Percentiles rank a stretch among this genome's conserved stretches.
phyloP scores from a whole-genome alignment of 2,113 vertebrate genomes.

The Anser brachyrhynchus region DNA sequence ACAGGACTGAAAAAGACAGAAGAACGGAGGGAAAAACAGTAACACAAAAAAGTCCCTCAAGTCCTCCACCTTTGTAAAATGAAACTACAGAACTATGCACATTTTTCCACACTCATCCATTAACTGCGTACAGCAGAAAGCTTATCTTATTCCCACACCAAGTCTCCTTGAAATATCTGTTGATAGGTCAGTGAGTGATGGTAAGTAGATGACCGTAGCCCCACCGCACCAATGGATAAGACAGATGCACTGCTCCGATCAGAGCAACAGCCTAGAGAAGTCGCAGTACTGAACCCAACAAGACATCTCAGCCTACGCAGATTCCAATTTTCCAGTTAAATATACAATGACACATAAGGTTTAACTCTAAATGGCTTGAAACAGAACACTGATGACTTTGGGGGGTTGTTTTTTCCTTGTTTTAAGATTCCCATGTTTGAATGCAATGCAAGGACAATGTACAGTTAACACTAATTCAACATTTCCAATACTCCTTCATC shows the following conservation, averaged over 20 bases:
- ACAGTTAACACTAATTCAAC: background rate
- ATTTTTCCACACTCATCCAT: background rate
- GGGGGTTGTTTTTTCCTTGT: background rate
- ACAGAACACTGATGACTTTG: background rate
- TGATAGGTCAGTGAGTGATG: background rate
- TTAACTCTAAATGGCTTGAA: background rate
- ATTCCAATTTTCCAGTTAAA: background rate
- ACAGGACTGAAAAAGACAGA: background rate
- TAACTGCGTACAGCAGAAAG: background rate
- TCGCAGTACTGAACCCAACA: background rate
- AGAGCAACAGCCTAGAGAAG: background rate
- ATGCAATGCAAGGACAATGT: background rate
- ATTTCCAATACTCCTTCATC: background rate
- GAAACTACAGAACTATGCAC: background rate
- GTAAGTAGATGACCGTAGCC: background rate
- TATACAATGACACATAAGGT: background rate
- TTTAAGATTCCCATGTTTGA: background rate
- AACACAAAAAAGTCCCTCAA: background rate
- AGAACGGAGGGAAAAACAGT: rapidly evolving
- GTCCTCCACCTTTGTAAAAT: background rate
- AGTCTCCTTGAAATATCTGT: background rate
- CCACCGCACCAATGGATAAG: background rate
- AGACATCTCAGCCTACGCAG: background rate
- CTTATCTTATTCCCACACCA: background rate
- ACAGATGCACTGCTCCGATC: background rate